A percentile compares a stretch with the other conserved stretches of the same genome.
phyloP scores from a whole-genome alignment of 2,797 vertebrate genomes.

The Antennarius maculatus region DNA sequence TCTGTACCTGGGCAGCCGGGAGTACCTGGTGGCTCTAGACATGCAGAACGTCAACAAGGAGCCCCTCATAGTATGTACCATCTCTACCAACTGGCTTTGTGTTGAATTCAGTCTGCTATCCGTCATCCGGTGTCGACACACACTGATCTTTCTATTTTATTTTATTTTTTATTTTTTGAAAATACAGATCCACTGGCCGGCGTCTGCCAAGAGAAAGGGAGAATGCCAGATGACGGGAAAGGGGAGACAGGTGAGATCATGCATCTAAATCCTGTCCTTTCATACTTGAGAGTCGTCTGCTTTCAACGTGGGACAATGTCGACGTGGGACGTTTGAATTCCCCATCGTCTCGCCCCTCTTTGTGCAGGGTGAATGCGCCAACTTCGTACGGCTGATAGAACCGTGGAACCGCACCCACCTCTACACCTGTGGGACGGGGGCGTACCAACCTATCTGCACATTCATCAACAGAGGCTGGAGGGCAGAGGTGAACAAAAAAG shows the following conservation, averaged over 20 bases:
- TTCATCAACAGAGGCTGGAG: constrained; percentile 88
- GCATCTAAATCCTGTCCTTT: constrained; percentile 52
- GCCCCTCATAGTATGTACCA: constrained; percentile 86
- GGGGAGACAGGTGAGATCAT: constrained; percentile 81
- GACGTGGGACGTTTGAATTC: constrained; percentile 44
- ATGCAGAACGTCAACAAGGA: constrained; percentile 91
- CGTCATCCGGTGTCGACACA: constrained; percentile 32
- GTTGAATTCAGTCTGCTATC: constrained; percentile 39
- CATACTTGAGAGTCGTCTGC: constrained; percentile 2
- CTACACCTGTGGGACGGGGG: constrained; percentile 88
- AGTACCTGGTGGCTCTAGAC: constrained; percentile 88
- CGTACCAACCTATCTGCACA: constrained; percentile 87
- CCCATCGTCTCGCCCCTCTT: constrained; percentile 34
- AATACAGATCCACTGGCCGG: constrained; percentile 87
- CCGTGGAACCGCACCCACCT: constrained; percentile 90
- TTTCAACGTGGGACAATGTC: constrained; percentile 33
- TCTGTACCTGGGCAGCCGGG: constrained; percentile 87
- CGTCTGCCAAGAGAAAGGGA: constrained; percentile 83
- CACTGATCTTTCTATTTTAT: constrained; percentile 12
- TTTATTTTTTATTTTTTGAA: constrained; percentile 2
- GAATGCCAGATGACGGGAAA: constrained; percentile 89
- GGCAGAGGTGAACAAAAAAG: constrained; percentile 80
- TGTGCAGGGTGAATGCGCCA: constrained; percentile 87
- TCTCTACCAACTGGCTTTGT: constrained; percentile 1
- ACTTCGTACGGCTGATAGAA: constrained; percentile 87